Conservation (phyloP, 2,797 vertebrate species). For the Acrossocheilus fasciatus region DNA sequence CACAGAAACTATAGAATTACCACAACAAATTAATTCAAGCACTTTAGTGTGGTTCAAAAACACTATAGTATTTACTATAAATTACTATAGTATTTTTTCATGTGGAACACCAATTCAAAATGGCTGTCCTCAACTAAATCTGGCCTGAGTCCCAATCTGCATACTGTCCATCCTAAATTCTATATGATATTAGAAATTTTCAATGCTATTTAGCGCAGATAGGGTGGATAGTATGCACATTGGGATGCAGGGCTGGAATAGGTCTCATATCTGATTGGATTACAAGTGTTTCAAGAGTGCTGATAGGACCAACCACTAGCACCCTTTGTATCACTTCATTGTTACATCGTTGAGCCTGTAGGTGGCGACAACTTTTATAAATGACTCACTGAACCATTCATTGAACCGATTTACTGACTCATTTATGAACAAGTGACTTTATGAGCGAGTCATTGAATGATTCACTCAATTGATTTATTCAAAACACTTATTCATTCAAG, state of each 20-base stretch:
- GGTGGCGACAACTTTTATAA: neutral
- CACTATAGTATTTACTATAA: too few relatives aligned
- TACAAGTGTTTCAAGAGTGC: neutral
- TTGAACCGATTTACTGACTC: neutral
- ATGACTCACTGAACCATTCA: neutral
- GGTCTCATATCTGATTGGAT: neutral
- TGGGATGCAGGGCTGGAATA: too few relatives aligned
- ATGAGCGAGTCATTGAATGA: neutral
- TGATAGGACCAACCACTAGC: neutral
- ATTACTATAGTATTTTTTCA: too few relatives aligned
- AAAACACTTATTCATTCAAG: neutral
- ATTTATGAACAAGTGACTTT: neutral
- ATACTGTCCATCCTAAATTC: too few relatives aligned
- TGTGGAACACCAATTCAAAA: neutral
- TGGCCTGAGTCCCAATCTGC: too few relatives aligned
- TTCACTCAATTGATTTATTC: neutral
- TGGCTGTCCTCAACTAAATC: neutral
- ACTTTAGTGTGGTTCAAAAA: too few relatives aligned
- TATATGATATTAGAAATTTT: too few relatives aligned
- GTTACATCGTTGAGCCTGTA: neutral
- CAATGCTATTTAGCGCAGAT: too few relatives aligned
- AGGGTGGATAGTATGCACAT: too few relatives aligned
- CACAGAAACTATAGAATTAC: too few relatives aligned
- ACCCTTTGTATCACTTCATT: neutral
- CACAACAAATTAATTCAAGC: too few relatives aligned